Conservation (phyloP, 2,797 vertebrate species). For the Microhierax caerulescens region DNA sequence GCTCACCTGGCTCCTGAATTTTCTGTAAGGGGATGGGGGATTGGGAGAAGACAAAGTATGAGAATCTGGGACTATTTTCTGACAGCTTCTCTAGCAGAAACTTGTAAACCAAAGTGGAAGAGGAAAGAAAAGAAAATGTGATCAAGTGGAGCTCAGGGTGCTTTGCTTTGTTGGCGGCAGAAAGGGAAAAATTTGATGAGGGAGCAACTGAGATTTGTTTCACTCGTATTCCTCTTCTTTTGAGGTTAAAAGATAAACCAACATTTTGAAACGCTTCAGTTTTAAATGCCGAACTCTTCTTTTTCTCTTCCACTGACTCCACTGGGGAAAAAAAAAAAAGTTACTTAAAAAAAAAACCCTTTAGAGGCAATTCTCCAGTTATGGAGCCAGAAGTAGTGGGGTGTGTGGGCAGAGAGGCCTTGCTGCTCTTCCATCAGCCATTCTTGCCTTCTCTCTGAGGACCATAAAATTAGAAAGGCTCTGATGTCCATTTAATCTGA, state of each 20-base stretch:
- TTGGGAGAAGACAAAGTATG: not conserved
- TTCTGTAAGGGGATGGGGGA: not conserved
- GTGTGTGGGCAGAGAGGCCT: conserved; percentile 26
- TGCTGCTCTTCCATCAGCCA: not conserved
- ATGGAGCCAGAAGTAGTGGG: not conserved
- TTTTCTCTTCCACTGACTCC: not conserved
- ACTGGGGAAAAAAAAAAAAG: not conserved
- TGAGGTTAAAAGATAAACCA: not conserved
- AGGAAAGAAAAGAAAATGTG: not conserved
- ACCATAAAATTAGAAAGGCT: not conserved
- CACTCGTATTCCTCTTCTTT: not conserved
- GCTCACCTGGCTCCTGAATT: not conserved
- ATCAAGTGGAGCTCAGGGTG: not conserved
- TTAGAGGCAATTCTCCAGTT: not conserved
- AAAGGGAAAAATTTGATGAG: not conserved
- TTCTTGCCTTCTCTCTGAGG: not conserved
- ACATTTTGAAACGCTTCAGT: not conserved
- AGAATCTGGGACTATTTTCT: not conserved
- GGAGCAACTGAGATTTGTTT: not conserved
- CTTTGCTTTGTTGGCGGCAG: not conserved
- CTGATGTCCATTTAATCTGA: not conserved
- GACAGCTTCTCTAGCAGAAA: not conserved
- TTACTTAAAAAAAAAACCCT: not conserved
- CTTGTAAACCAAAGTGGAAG: not conserved
- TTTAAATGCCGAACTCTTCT: not conserved